A percentile compares a stretch with the other conserved stretches of the same genome.
Conservation (phyloP, 2,888 invertebrate species). For the Pheosia tremula region DNA sequence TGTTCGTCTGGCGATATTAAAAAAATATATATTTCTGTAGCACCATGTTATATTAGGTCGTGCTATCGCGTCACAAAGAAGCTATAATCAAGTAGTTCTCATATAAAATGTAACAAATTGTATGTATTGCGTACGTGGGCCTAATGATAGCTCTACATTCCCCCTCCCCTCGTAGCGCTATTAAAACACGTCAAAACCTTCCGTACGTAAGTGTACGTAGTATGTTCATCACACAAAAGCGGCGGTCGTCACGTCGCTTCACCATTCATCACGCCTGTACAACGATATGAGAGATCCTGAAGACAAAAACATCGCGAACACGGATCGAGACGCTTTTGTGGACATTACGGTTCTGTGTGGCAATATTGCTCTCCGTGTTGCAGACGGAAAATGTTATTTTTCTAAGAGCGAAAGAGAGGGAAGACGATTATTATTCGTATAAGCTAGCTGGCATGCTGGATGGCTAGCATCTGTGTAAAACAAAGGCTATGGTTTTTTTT, state of each 20-base stretch:
- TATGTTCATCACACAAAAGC: constrained; percentile 5
- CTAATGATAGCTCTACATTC: neutral
- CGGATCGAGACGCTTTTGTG: neutral
- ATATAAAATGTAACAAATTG: too few relatives aligned
- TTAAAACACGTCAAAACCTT: constrained; percentile 1
- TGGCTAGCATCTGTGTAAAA: too few relatives aligned
- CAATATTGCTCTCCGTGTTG: neutral
- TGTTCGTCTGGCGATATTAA: too few relatives aligned
- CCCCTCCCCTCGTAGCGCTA: neutral
- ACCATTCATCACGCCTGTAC: neutral
- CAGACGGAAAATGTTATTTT: neutral
- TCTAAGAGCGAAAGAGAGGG: neutral
- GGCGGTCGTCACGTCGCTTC: constrained; percentile 1
- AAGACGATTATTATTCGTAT: neutral
- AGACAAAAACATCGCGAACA: neutral
- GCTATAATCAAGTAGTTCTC: too few relatives aligned
- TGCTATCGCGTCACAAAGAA: too few relatives aligned
- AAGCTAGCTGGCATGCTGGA: too few relatives aligned
- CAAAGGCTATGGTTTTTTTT: too few relatives aligned
- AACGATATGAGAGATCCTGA: neutral
- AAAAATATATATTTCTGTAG: too few relatives aligned
- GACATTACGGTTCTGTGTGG: neutral
- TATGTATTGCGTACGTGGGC: too few relatives aligned
- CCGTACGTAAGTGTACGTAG: constrained; percentile 18
- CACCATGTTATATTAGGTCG: too few relatives aligned